Conservation (phyloP, 2,113 vertebrate species). For the Microtus ochrogaster region DNA sequence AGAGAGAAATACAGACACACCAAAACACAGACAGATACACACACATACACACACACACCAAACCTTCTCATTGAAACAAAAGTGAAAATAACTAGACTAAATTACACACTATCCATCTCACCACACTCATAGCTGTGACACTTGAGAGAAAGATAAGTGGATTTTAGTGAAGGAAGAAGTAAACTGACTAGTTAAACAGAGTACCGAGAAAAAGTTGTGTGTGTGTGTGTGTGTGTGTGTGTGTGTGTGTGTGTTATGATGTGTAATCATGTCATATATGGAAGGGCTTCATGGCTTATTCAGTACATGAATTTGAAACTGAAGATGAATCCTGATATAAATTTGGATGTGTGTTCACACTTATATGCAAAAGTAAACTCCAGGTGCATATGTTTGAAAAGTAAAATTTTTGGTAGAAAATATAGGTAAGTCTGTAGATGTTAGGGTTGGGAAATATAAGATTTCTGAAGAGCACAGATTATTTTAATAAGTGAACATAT, state of each 20-base stretch:
- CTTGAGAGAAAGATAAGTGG: not conserved
- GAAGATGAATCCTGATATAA: not conserved
- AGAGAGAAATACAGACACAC: too few relatives aligned
- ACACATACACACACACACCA: not conserved
- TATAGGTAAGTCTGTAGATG: not conserved
- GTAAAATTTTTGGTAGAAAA: slow-evolving; percentile 26
- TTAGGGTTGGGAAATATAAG: not conserved
- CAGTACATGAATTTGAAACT: not conserved
- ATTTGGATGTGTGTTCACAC: not conserved
- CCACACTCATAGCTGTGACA: not conserved
- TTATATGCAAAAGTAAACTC: not conserved
- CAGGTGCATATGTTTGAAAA: slow-evolving; percentile 7
- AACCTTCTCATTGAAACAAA: slow-evolving; percentile 23
- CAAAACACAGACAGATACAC: too few relatives aligned
- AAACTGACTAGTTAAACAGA: not conserved
- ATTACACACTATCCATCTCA: not conserved
- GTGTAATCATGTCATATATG: not conserved
- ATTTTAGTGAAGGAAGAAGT: not conserved
- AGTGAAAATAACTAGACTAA: not conserved
- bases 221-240: not conserved
- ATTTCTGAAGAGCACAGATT: not conserved
- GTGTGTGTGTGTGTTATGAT: not conserved
- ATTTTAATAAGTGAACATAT: slow-evolving; percentile 35
- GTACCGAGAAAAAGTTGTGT: not conserved
- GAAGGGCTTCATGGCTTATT: not conserved